Conservation (phyloP, 2,888 invertebrate species). For the Macaria notata region DNA sequence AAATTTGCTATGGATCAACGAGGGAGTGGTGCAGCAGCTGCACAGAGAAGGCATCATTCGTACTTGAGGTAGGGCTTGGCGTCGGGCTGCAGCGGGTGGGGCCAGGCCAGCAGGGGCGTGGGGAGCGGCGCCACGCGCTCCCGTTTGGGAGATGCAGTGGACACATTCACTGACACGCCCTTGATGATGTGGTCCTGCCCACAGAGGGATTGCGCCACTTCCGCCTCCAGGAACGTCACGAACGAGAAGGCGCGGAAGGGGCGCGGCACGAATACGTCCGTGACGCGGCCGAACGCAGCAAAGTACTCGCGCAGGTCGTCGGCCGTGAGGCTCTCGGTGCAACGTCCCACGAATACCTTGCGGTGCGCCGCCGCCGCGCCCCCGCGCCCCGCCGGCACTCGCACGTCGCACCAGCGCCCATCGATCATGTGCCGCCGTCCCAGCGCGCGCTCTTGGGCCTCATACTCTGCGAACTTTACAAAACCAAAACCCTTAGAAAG, state of each 20-base stretch:
- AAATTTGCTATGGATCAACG: slow-evolving; percentile 72
- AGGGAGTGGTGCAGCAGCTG: slow-evolving; percentile 29
- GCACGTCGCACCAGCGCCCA: slow-evolving; percentile 88
- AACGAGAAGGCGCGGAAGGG: slow-evolving; percentile 93
- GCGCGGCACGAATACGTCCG: slow-evolving; percentile 93
- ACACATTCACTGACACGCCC: slow-evolving; percentile 93
- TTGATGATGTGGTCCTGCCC: slow-evolving; percentile 93
- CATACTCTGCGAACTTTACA: slow-evolving; percentile 85
- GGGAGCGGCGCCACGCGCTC: slow-evolving; percentile 61
- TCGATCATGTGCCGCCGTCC: slow-evolving; percentile 86
- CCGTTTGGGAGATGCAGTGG: slow-evolving; percentile 92
- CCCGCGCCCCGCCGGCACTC: slow-evolving; percentile 85
- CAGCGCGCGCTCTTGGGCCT: slow-evolving; percentile 84
- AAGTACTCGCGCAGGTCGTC: slow-evolving; percentile 91
- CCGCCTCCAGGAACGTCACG: slow-evolving; percentile 91
- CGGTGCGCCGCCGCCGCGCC: slow-evolving; percentile 84
- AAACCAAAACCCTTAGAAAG: slow-evolving; percentile 84
- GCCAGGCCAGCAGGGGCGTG: slow-evolving; percentile 39
- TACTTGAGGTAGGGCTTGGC: slow-evolving; percentile 77
- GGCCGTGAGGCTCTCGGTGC: slow-evolving; percentile 90
- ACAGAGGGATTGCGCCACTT: slow-evolving; percentile 89
- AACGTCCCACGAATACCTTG: slow-evolving; percentile 92
- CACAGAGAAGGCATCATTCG: slow-evolving; percentile 51
- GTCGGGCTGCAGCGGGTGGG: slow-evolving; percentile 44
- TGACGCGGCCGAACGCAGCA: slow-evolving; percentile 90